Conservation (phyloP, 2,888 invertebrate genomes). For the Flabesymbios commensalis region DNA sequence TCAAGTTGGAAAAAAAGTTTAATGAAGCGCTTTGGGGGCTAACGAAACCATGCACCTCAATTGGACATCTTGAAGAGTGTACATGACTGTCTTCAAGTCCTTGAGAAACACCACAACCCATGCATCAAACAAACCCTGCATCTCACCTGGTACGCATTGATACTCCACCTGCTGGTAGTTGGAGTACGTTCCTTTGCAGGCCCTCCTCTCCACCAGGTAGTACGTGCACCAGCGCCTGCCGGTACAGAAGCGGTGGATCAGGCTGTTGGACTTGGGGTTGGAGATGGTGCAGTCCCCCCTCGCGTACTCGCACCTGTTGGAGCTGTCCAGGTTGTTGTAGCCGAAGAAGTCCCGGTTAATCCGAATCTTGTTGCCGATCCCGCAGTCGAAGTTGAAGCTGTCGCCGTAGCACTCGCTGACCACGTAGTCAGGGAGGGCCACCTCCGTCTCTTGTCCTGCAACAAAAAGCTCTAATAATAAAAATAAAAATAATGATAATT, state of each 20-base stretch:
- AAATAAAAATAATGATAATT: too few relatives aligned
- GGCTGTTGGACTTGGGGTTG: constrained; percentile 40
- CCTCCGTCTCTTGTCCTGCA: too few relatives aligned
- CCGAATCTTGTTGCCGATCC: constrained; percentile 46
- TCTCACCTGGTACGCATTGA: constrained; percentile 51
- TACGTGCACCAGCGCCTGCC: constrained; percentile 46
- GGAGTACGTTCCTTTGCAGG: constrained; percentile 24
- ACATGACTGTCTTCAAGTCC: too few relatives aligned
- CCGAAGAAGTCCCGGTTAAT: constrained; percentile 53
- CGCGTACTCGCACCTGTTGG: constrained; percentile 3
- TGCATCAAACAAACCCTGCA: too few relatives aligned
- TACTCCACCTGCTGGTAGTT: constrained; percentile 57
- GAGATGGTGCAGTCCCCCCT: constrained; percentile 23
- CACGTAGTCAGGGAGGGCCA: constrained; percentile 29
- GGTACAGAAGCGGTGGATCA: constrained; percentile 42
- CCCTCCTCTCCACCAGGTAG: constrained; percentile 37
- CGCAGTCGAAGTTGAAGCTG: constrained; percentile 46
- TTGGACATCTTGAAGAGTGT: too few relatives aligned
- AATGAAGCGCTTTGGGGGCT: too few relatives aligned
- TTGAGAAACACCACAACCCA: too few relatives aligned
- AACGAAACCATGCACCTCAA: too few relatives aligned
- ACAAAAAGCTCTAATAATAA: too few relatives aligned
- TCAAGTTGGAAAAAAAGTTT: too few relatives aligned
- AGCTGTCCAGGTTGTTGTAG: constrained; percentile 33
- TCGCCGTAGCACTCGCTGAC: constrained; percentile 29